Evolutionary conservation across 2,797 vertebrate genomes (phyloP).

Genomic region (Esox lucius): DNA sequence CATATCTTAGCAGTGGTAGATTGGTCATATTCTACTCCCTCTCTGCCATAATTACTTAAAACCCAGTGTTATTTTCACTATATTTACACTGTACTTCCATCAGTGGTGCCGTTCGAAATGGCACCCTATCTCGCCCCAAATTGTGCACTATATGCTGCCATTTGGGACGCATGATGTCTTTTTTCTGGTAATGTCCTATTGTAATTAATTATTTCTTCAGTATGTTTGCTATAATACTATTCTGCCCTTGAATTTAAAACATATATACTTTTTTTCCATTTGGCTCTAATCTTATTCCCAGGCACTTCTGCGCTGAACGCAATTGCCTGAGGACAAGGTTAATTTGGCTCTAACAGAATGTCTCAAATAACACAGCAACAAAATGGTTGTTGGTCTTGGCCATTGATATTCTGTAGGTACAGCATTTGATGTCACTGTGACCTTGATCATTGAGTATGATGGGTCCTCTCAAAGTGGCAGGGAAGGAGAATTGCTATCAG

Average conservation of each 20-base stretch:
- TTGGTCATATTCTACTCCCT: no score
- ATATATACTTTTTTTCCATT: no score
- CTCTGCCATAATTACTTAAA: no score
- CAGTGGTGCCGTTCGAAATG: not conserved
- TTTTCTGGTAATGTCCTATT: not conserved
- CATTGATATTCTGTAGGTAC: not conserved
- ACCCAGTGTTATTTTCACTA: no score
- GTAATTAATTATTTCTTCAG: not conserved
- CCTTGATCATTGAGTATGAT: conserved; percentile 1
- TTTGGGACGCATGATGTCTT: not conserved
- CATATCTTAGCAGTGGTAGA: no score
- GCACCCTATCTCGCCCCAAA: not conserved
- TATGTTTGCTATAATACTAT: not conserved
- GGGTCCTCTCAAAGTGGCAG: not conserved
- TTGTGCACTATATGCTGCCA: not conserved
- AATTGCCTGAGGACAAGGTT: no score
- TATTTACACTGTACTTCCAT: not conserved
- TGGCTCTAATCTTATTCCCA: no score
- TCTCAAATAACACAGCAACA: not conserved
- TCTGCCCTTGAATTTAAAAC: not conserved
- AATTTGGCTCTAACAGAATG: not conserved
- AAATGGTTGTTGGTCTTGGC: not conserved
- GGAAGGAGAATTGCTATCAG: not conserved
- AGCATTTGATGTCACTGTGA: not conserved
- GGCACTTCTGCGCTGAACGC: no score